Evolutionary conservation across 2,113 vertebrate genomes (phyloP), one percentile per base, ranked within the genome.

Genomic region (Budorcas taxicolor): DNA sequence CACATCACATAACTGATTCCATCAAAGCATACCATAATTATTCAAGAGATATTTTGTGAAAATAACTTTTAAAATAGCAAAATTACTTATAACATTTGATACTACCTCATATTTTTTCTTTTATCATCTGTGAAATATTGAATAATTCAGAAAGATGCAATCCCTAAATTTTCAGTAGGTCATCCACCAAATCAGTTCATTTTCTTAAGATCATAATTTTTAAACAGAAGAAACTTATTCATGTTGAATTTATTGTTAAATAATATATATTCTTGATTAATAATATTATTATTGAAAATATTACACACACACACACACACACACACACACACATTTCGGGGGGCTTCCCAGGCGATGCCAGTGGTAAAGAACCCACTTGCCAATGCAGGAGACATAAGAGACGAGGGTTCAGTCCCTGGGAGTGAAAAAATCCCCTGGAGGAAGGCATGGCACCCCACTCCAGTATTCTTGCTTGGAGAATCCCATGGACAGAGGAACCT

Each of bases 1-100:
- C 81, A 95, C n/a, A 93, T 27, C 17, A 82, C 25, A 86, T 92
- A 27, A 85, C 23, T 88, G 92, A 57, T 86, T 81, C 80, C 21
- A 17, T 47, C 53, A 31, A 82, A 97, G 60, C 6, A 74, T 64
- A 87, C 40, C 36, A 95, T 40, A 6, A 91, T 33, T 58, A 80
- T 13, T 83, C 55, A 36, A 96, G 0, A 76, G 84, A 74, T 78
- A 78, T 93, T 94, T 91, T 7, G 5, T 45, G 87, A 82, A 47
- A n/a, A 31, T 31, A 53, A 60, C 9, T 55, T 60, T 85, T 1
- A 71, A 64, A 13, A 74, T 86, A 43, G 0, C 3, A 52, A 95
- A 98, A 95, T 0, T 95, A 52, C 92, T 81, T 25, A 0, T 89
- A 29, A 78, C 90, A 94, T 53, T 87, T 90, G 50, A 1, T 15